Conservation (phyloP, 2,113 vertebrate genomes). For the Andinoacara biseriatus region DNA sequence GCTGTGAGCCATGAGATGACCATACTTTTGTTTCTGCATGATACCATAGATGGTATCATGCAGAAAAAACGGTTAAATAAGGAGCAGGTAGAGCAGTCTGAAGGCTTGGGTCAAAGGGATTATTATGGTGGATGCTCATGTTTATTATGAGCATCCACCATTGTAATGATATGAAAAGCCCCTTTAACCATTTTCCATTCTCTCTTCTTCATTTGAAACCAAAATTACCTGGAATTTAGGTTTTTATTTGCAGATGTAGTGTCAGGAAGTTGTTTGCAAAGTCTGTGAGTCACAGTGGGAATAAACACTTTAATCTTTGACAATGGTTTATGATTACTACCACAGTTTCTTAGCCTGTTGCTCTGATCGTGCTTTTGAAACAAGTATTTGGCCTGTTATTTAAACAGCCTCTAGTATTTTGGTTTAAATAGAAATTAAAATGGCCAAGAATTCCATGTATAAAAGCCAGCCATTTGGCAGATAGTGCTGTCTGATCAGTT, state of each 20-base stretch:
- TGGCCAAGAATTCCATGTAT: conserved; percentile 17
- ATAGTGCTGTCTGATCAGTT: conserved; percentile 33
- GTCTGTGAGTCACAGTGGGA: not conserved
- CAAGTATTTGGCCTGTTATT: not conserved
- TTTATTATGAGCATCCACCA: not conserved
- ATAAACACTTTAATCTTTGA: not conserved
- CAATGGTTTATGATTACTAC: not conserved
- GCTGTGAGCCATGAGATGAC: not conserved
- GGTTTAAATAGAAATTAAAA: conserved; percentile 4
- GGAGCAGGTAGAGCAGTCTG: not conserved
- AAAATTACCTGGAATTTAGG: not conserved
- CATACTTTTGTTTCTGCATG: not conserved
- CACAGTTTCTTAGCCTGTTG: not conserved
- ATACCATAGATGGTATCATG: not conserved
- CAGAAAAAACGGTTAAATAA: not conserved
- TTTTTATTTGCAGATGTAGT: not conserved
- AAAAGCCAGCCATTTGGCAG: conserved; percentile 21
- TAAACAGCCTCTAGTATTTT: conserved; percentile 1
- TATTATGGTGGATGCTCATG: not conserved
- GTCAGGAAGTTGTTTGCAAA: not conserved
- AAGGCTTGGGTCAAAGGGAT: not conserved
- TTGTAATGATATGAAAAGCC: not conserved
- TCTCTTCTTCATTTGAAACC: not conserved
- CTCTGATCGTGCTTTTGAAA: not conserved
- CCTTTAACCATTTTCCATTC: not conserved